Percentiles rank a stretch among this genome's conserved stretches.
phyloP scores from a whole-genome alignment of 2,797 vertebrate species.

The Centropyge bicolor region DNA sequence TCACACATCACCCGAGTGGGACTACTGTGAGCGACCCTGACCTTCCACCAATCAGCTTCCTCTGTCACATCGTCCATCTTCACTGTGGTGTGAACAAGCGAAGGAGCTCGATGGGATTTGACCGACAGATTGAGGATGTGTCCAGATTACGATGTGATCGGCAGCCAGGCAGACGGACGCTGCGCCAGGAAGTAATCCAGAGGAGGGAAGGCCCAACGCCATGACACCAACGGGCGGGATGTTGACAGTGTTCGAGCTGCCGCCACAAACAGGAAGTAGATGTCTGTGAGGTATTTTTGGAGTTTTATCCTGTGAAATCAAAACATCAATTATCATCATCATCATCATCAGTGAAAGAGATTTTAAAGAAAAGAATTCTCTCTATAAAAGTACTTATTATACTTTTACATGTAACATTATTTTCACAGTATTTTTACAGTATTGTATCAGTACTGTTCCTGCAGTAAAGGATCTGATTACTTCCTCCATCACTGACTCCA shows the following conservation, averaged over 20 bases:
- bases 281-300: too few relatives aligned
- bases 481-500: too few relatives aligned
- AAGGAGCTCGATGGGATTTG: conserved; percentile 53
- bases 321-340: too few relatives aligned
- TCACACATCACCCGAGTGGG: conserved; percentile 45
- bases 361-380: not conserved
- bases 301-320: too few relatives aligned
- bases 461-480: too few relatives aligned
- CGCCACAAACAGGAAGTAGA: not conserved
- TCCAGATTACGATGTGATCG: conserved; percentile 45
- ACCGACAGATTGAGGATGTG: conserved; percentile 33
- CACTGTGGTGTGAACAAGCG: conserved; percentile 20
- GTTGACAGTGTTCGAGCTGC: not conserved
- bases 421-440: too few relatives aligned
- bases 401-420: too few relatives aligned
- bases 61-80: not conserved
- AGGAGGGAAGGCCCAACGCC: not conserved
- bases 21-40: conserved; percentile 16
- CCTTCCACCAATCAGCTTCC: conserved; percentile 30
- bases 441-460: too few relatives aligned
- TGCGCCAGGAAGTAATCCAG: conserved; percentile 34
- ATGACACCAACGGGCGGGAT: not conserved
- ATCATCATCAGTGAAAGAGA: not conserved
- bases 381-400: too few relatives aligned
- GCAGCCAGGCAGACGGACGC: conserved; percentile 12